A percentile compares a stretch with the other conserved stretches of the same genome.
Conservation (phyloP, 2,888 invertebrate genomes). For the Apotomis betuletana region DNA sequence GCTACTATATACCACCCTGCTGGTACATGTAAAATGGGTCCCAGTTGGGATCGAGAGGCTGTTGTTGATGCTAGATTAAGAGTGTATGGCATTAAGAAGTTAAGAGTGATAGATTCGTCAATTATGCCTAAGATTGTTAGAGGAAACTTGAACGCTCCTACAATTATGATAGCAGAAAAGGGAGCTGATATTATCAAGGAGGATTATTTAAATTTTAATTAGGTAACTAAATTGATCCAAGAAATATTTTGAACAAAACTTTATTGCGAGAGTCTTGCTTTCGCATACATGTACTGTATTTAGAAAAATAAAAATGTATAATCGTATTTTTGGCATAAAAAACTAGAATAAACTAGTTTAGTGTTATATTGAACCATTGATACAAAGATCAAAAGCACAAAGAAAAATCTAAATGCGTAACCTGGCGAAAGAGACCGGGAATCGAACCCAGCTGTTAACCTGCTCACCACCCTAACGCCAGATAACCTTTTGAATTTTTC, state of each 20-base stretch:
- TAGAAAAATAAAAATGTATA: no score
- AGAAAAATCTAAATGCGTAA: no score
- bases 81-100: constrained; percentile 84
- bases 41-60: constrained; percentile 82
- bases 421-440: no score
- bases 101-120: constrained; percentile 87
- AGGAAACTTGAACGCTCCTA: constrained; percentile 92
- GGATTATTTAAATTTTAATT: constrained; percentile 57
- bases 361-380: no score
- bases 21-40: constrained; percentile 89
- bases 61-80: constrained; percentile 86
- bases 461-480: no score
- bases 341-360: no score
- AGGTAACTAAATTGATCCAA: neutral
- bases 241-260: neutral
- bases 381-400: no score
- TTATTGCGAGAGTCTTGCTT: neutral
- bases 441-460: no score
- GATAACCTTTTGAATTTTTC: no score
- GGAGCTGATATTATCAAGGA: constrained; percentile 90
- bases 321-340: no score
- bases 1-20: constrained; percentile 88
- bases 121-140: constrained; percentile 86
- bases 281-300: no score
- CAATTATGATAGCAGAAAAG: constrained; percentile 94